Base-by-base conservation (phyloP, 2,113 vertebrate species). In the Asarcornis scutulata region DNA sequence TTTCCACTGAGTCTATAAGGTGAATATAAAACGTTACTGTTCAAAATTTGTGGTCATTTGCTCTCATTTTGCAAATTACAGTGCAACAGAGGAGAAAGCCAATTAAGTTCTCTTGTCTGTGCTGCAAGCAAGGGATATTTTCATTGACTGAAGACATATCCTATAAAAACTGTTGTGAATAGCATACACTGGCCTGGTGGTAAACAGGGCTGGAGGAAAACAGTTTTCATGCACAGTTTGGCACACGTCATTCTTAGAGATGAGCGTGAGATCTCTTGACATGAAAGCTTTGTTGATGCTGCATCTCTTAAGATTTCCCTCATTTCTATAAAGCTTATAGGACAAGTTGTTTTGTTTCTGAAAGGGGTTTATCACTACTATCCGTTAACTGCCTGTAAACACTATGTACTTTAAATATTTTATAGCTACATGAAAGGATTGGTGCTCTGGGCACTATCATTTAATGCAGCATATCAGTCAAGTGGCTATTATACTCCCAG, bases 311-410 rank as follows among this genome's bases (percentile, higher is more conserved):
- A 88, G 68, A 22, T 67, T 71, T 69, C 44, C 73, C 13, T 76
- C 4, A 71, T 46, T 93, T 91, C 34, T 71, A 0, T 63, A 88
- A 83, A 71, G 32, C 55, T 91, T 29, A 74, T 7, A 55, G 40
- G 78, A 32, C 27, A 38, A 72, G 11, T 3, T 21, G 21, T 48
- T 48, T 21, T 21, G 17, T 50, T 86, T 38, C 58, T 69, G 66
- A n/a, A 58, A 66, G 31, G 18, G 13, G 36, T 88, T 91, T 88
- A 26, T 90, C 17, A 7, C 34, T 58, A 8, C 46, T 78, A 11
- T 95, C 77, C 89, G 13, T 83, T 94, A 93, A 88, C 72, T 78
- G 52, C 46, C 38, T 78, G 66, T 86, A 90, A 93, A 82, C 53
- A 78, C 34, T 20, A 4, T 83, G 13, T 86, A 50, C 77, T 73